Evolutionary conservation across 2,113 vertebrate species (phyloP).

Genomic region (Microcebus jonahi): DNA sequence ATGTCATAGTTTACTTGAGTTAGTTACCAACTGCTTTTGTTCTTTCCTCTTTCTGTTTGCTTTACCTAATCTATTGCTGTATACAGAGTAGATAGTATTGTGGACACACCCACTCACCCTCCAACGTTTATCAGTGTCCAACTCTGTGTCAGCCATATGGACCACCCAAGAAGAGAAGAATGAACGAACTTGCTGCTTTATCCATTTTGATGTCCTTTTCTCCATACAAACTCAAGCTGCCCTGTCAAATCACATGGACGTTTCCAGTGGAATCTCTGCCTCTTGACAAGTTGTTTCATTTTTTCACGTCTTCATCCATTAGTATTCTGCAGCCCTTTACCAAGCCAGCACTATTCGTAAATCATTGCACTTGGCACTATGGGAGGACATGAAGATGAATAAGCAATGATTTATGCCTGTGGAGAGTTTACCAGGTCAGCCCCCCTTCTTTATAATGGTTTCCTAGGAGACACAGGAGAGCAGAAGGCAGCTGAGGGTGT

Average conservation of each 20-base stretch:
- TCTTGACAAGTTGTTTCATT: background rate
- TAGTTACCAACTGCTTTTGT: background rate
- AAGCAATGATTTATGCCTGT: background rate
- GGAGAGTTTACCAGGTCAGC: background rate
- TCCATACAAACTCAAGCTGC: background rate
- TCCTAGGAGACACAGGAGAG: constrained; percentile 9
- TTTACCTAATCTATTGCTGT: background rate
- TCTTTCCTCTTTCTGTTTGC: background rate
- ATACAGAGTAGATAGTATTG: background rate
- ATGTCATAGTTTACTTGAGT: background rate
- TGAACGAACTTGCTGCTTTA: background rate
- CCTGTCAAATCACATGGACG: background rate
- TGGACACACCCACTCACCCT: background rate
- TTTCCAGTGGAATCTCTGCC: background rate
- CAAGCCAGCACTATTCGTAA: background rate
- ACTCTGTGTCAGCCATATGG: background rate
- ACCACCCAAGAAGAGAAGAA: background rate
- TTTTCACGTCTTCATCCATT: background rate
- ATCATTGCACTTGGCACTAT: background rate
- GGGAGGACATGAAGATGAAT: background rate
- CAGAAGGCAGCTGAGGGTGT: background rate
- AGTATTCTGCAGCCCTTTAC: background rate
- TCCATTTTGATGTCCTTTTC: background rate
- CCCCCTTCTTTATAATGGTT: background rate
- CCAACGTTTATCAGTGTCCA: background rate